Conservation (phyloP, 2,113 vertebrate species). For the Ailurus styani region DNA sequence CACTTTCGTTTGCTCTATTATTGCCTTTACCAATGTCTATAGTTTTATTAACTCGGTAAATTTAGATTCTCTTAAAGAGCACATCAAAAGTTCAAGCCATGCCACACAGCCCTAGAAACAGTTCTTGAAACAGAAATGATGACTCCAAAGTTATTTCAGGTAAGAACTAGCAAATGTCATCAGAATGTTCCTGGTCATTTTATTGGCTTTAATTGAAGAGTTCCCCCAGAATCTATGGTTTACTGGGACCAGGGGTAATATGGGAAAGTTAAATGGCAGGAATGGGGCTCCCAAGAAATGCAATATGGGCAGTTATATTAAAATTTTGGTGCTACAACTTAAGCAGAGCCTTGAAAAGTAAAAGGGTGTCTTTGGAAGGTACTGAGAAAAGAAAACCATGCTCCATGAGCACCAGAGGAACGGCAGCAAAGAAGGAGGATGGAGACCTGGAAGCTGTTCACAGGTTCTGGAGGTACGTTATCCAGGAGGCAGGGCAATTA, state of each 20-base stretch:
- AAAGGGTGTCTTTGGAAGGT: background rate
- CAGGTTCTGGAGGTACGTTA: background rate
- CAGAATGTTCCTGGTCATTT: conserved; percentile 26
- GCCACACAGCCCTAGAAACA: conserved; percentile 45
- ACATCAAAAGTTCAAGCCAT: conserved; percentile 69
- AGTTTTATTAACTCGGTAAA: conserved; percentile 68
- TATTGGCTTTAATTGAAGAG: conserved; percentile 35
- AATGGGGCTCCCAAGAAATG: background rate
- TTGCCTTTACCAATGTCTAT: conserved; percentile 10
- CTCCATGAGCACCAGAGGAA: background rate
- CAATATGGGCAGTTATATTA: background rate
- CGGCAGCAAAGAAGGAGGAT: background rate
- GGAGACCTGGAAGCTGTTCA: background rate
- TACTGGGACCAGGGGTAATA: background rate
- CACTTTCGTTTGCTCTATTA: background rate
- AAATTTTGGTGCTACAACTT: background rate
- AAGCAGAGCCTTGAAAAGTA: background rate
- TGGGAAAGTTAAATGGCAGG: background rate
- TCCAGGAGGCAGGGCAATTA: background rate
- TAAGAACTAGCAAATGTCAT: conserved; percentile 60
- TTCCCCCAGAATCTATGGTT: background rate
- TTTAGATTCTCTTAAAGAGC: conserved; percentile 66
- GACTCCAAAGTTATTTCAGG: conserved; percentile 60
- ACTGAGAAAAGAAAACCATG: background rate
- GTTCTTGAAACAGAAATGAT: conserved; percentile 60